Evolutionary conservation across 1,140 invertebrate species (phyloP).

Genomic region (Conopomorpha cramerella): DNA sequence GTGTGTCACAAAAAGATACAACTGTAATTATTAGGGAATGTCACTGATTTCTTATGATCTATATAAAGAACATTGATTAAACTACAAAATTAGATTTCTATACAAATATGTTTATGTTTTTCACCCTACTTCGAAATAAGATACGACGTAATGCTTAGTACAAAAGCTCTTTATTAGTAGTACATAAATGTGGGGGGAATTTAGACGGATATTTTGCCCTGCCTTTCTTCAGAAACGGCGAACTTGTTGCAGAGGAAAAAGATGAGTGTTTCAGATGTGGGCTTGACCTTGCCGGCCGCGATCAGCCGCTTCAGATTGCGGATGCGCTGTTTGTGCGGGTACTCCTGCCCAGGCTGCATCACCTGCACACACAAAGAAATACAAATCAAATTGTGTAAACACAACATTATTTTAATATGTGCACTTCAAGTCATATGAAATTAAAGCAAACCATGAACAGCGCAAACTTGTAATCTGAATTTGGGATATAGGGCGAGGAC

Average conservation of each 20-base stretch:
- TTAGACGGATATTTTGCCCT: conserved; percentile 17
- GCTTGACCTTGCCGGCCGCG: conserved; percentile 43
- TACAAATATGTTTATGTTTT: conserved; percentile 16
- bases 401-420: too few relatives aligned
- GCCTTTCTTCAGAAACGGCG: conserved; percentile 42
- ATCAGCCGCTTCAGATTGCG: conserved; percentile 46
- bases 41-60: conserved; percentile 41
- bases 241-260: conserved; percentile 61
- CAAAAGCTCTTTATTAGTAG: too few relatives aligned
- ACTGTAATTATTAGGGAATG: too few relatives aligned
- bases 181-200: neutral
- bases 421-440: too few relatives aligned
- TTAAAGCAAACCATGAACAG: too few relatives aligned
- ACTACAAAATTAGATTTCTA: conserved; percentile 40
- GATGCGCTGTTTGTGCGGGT: conserved; percentile 53
- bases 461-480: too few relatives aligned
- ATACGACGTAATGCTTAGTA: too few relatives aligned
- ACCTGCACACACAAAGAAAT: too few relatives aligned
- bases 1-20: too few relatives aligned
- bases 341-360: too few relatives aligned
- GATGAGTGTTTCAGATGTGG: conserved; percentile 49
- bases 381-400: too few relatives aligned
- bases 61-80: conserved; percentile 22
- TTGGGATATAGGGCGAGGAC: too few relatives aligned
- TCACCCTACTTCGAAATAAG: neutral